Evolutionary conservation across 1,140 invertebrate genomes (phyloP), one percentile per base, ranked within the genome.

Genomic region (Aricia agestis): DNA sequence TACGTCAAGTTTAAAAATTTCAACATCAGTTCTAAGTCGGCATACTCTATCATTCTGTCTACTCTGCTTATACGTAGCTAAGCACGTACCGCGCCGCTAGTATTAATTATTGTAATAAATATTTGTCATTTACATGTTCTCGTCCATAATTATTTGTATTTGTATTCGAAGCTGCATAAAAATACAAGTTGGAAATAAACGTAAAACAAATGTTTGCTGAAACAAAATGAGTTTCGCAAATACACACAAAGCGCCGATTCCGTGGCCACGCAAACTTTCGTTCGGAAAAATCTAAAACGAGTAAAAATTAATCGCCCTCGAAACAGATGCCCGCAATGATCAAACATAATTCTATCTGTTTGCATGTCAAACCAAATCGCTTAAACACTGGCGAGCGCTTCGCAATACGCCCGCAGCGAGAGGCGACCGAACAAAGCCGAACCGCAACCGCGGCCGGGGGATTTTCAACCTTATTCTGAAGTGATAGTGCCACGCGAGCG

Each of bases 291-390:
- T 52, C 45, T 52, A 52, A 52, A 52, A 52, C 45, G 13, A 52
- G 11, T 15, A 52, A 52, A 52, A 52, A 52, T 52, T 52, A 52
- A 52, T 52, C 45, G 58, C 59, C 18, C 59, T 9, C 59, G 18
- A 63, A 63, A 63, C 59, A 63, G 45, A 52, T 52, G 45, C 11
- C 45, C 45, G 45, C 72, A 69, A 68, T 70, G 75, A 75, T 75
- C 74, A 77, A 63, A 66, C 66, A 72, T 73, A 76, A 75, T 72
- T 63, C 59, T 25, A 63, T 67, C 63, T 74, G 76, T 76, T 79
- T 76, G 72, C 68, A 73, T 68, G 76, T 79, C 76, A 77, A 77
- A 79, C 78, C 72, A 74, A 73, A 79, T 77, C 74, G 76, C 78
- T 79, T 79, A 79, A 76, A 79, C 74, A 77, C 74, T 79, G 74